Percentiles rank a stretch among this genome's conserved stretches.
These are phyloP conservation scores for Drosophila rellima DNA, from an alignment of 2,888 invertebrate species.

Conservation along the genomic window DNA sequence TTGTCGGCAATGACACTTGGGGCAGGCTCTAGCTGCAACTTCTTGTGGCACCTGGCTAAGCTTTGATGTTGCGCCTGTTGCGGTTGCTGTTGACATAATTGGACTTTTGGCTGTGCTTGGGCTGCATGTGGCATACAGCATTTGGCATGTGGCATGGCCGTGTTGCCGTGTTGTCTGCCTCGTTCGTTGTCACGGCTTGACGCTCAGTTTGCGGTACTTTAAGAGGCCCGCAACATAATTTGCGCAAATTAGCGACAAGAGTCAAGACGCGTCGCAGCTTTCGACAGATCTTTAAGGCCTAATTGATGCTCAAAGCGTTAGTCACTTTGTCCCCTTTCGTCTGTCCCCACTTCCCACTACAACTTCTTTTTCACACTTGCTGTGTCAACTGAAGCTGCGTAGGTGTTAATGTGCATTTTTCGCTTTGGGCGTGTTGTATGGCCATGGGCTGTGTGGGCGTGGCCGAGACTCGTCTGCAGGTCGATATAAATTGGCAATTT, in stretches of 20 bases:
- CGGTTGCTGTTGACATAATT: conserved; percentile 77
- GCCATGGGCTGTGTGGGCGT: conserved; percentile 16
- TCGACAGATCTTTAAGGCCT: conserved; percentile 72
- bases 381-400: conserved; percentile 33
- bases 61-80: conserved; percentile 74
- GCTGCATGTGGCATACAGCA: conserved; percentile 5
- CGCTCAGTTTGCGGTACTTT: conserved; percentile 80
- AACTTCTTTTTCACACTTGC: conserved; percentile 12
- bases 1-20: conserved; percentile 49
- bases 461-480: conserved; percentile 38
- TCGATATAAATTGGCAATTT: conserved; percentile 79
- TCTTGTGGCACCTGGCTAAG: conserved; percentile 42
- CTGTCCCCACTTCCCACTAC: neutral
- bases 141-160: conserved; percentile 5
- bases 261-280: conserved; percentile 44
- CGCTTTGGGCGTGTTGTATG: neutral
- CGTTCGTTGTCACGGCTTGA: conserved; percentile 56
- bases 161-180: conserved; percentile 21
- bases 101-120: conserved; percentile 68
- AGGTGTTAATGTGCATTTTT: conserved; percentile 49
- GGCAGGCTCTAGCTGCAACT: conserved; percentile 30
- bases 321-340: conserved; percentile 46
- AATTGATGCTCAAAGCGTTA: conserved; percentile 68
- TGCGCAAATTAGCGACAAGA: conserved; percentile 80
- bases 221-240: conserved; percentile 77